Evolutionary conservation across 2,888 invertebrate species (phyloP).

Genomic region (Atethmia centrago): DNA sequence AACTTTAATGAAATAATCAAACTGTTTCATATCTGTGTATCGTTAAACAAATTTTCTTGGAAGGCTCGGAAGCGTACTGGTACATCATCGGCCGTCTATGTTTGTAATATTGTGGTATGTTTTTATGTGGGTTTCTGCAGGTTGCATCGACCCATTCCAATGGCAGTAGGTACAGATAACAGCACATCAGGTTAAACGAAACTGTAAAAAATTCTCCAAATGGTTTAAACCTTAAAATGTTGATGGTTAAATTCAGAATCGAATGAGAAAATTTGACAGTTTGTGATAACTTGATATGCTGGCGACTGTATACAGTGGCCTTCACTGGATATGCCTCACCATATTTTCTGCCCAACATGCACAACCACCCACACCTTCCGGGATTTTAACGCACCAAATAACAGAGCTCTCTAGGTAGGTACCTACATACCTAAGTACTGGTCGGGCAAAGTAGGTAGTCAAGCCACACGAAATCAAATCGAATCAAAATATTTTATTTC

Average conservation of each 20-base stretch:
- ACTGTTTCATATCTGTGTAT: conserved; percentile 12
- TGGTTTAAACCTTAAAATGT: too few relatives aligned
- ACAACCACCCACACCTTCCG: not conserved
- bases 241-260: too few relatives aligned
- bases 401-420: not conserved
- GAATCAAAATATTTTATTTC: too few relatives aligned
- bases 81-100: not conserved
- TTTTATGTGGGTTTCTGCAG: not conserved
- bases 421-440: not conserved
- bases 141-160: not conserved
- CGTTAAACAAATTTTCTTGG: conserved; percentile 35
- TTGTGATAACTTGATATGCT: too few relatives aligned
- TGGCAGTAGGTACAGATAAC: not conserved
- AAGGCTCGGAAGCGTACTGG: not conserved
- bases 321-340: not conserved
- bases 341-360: not conserved
- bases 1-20: conserved; percentile 13
- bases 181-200: too few relatives aligned
- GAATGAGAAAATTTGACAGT: too few relatives aligned
- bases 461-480: too few relatives aligned
- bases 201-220: too few relatives aligned
- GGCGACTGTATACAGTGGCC: too few relatives aligned
- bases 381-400: not conserved
- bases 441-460: not conserved
- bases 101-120: not conserved